A percentile compares a stretch with the other conserved stretches of the same genome.
Evolutionary conservation across 2,888 invertebrate species (phyloP).

Genomic region (Dolichopus griseipennis): DNA sequence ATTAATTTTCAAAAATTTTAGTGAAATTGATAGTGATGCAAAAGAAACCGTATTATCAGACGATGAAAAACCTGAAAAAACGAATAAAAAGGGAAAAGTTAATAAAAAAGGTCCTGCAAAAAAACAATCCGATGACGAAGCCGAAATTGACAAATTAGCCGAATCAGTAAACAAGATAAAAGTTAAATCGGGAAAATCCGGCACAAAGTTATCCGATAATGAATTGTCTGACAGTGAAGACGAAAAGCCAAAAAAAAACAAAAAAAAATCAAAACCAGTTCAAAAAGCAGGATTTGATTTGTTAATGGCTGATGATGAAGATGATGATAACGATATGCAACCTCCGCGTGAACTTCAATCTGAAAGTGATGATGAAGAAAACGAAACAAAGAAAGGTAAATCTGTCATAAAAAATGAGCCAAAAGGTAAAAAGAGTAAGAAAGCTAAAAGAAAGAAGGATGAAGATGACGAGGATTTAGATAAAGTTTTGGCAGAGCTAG

Average conservation of each 20-base stretch:
- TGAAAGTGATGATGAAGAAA: constrained; percentile 44
- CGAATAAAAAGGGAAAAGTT: constrained; percentile 29
- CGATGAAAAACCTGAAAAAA: constrained; percentile 40
- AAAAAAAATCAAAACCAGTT: constrained; percentile 32
- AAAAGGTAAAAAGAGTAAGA: constrained; percentile 61
- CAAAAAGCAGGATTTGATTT: constrained; percentile 59
- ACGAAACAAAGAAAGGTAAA: constrained; percentile 44
- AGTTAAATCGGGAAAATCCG: constrained; percentile 46
- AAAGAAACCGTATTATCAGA: constrained; percentile 40
- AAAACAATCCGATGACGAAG: constrained; percentile 39
- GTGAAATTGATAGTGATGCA: constrained; percentile 50
- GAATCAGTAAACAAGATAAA: constrained; percentile 53
- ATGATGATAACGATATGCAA: constrained; percentile 28
- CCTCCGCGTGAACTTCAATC: constrained; percentile 27
- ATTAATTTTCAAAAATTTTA: constrained; percentile 37
- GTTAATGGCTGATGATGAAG: constrained; percentile 52
- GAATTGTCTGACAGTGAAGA: constrained; percentile 46
- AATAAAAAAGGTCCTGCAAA: constrained; percentile 29
- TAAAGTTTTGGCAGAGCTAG: constrained; percentile 68
- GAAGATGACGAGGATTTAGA: constrained; percentile 68
- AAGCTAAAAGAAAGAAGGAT: constrained; percentile 61
- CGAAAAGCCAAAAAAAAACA: constrained; percentile 41
- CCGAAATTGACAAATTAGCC: constrained; percentile 43
- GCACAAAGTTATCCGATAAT: constrained; percentile 42
- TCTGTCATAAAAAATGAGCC: constrained; percentile 38